Evolutionary conservation across 2,113 vertebrate species (phyloP), one percentile per base, ranked within the genome.

Genomic region (Neomonachus schauinslandi): DNA sequence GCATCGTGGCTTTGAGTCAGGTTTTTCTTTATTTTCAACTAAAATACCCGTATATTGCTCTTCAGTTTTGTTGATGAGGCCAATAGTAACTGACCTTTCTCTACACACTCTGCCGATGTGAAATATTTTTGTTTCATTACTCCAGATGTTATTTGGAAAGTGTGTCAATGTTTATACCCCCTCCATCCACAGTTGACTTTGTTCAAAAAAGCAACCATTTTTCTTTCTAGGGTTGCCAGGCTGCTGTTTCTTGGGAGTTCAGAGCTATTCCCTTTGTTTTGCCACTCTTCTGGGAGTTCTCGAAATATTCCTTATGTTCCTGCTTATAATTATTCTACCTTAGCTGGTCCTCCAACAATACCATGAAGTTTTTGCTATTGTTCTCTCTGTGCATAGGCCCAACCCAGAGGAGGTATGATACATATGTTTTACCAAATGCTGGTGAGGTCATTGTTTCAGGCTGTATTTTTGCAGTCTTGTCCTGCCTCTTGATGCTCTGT

Each of bases 171-270:
- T 94, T 98, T 63, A 71, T 89, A 63, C 12, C 28, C 77, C 65
- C 88, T 92, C 26, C 46, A 42, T 86, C 74, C 14, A 90, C 46
- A 80, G 67, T 71, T 94, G 61, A 87, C 69, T 74, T 90, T 94
- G n/a, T 83, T 95, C 26, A 79, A 55, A 97, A 95, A 55, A 91
- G 11, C 49, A 92, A 67, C 31, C 55, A 33, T 83, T 90, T 94
- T 86, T 55, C 49, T 77, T 86, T 22, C 49, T 57, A 0, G 83
- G 71, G 39, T 77, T 88, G 67, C 80, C 72, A 77, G 67, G 19
- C 91, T 87, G 36, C 80, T 95, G 69, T 81, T 97, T 87, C 57
- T 96, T 96, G n/a, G 81, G 63, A 76, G 51, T 90, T 93, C 31
- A 88, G 31, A 90, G 69, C 61, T 74, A 4, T 92, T 77, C 19